A percentile compares a stretch with the other conserved stretches of the same genome.
Conservation (phyloP, 2,888 invertebrate species). For the Scaptomyza caliginosa region DNA sequence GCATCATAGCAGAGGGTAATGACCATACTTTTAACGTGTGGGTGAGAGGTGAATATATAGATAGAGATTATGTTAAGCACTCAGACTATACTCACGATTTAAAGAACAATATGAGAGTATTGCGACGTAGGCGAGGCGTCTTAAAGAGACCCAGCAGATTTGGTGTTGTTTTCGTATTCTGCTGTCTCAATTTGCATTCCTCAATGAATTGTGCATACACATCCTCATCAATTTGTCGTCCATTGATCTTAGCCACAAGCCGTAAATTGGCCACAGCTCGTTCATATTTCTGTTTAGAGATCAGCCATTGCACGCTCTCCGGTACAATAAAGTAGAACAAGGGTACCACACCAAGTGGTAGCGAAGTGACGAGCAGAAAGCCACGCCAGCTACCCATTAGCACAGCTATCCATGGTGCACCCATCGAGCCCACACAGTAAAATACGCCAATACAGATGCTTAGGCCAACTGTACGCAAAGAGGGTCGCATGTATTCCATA, state of each 20-base stretch:
- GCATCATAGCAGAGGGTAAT: constrained; percentile 87
- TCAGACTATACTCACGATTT: constrained; percentile 85
- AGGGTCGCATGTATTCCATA: constrained; percentile 86
- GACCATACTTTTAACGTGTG: constrained; percentile 85
- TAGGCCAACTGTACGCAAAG: constrained; percentile 85
- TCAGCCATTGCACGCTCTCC: constrained; percentile 87
- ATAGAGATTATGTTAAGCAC: constrained; percentile 1
- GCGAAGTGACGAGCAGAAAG: constrained; percentile 85
- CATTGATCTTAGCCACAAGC: constrained; percentile 85
- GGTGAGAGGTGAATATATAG: constrained; percentile 9
- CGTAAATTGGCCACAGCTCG: constrained; percentile 85
- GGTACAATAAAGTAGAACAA: constrained; percentile 85
- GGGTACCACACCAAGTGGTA: constrained; percentile 85
- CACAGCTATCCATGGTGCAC: constrained; percentile 85
- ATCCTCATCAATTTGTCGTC: constrained; percentile 82
- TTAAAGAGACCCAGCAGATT: constrained; percentile 85
- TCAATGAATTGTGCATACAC: constrained; percentile 72
- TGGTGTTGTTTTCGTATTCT: constrained; percentile 57
- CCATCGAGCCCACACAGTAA: constrained; percentile 86
- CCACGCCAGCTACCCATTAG: constrained; percentile 84
- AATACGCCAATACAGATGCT: constrained; percentile 86
- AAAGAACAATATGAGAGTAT: constrained; percentile 85
- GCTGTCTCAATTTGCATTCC: constrained; percentile 72
- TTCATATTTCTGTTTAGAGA: constrained; percentile 85
- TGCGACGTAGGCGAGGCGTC: constrained; percentile 85